Evolutionary conservation across 2,888 invertebrate species (phyloP).

Genomic region (Caenorhabditis sp.): DNA sequence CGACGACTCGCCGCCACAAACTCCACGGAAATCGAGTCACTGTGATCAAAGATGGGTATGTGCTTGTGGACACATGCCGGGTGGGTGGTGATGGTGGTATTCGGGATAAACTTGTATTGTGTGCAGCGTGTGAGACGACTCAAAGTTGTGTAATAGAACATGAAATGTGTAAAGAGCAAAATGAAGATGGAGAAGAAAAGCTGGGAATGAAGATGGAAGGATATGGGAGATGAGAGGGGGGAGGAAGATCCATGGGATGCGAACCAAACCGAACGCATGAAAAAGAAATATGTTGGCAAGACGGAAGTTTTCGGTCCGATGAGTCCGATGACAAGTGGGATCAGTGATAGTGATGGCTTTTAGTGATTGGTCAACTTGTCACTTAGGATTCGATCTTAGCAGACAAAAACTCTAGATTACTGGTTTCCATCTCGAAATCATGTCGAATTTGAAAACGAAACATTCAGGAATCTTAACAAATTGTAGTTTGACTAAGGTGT

Average conservation of each 20-base stretch:
- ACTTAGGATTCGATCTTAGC: too few species aligned
- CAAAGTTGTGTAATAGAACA: slow-evolving; percentile 66
- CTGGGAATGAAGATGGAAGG: slow-evolving; percentile 60
- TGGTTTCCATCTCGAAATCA: too few species aligned
- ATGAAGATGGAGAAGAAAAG: slow-evolving; percentile 62
- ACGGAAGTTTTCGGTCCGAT: not conserved
- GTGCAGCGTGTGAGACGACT: slow-evolving; percentile 55
- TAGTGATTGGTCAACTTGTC: not conserved
- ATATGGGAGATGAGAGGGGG: not conserved
- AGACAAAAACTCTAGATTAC: too few species aligned
- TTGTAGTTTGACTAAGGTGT: slow-evolving; percentile 4
- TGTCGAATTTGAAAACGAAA: too few species aligned
- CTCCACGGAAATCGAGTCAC: not conserved
- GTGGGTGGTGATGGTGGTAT: slow-evolving; percentile 28
- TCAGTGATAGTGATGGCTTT: not conserved
- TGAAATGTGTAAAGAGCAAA: slow-evolving; percentile 69
- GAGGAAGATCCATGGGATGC: slow-evolving; percentile 44
- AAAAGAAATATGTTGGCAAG: slow-evolving; percentile 34
- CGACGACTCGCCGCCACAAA: not conserved
- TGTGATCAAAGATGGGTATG: not conserved
- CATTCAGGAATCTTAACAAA: slow-evolving; percentile 6
- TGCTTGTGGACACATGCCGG: not conserved
- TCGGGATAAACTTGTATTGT: slow-evolving; percentile 56
- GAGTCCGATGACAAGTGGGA: not conserved
- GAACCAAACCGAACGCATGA: slow-evolving; percentile 38